These are phyloP conservation scores for Streblospio benedicti DNA, from an alignment of 1,140 invertebrate species.

Conservation along the genomic window DNA sequence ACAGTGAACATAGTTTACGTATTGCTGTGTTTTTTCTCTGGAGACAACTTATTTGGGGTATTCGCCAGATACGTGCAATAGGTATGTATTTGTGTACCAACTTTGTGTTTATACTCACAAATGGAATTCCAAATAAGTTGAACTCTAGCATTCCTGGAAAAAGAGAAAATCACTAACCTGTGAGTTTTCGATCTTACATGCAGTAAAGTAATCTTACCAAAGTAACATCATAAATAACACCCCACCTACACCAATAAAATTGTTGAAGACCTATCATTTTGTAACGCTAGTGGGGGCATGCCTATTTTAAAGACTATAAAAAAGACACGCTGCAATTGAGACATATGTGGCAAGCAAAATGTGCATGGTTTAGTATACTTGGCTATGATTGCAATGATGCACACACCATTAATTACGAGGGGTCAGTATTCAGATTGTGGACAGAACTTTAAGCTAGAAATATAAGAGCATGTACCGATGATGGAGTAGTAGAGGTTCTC, in stretches of 20 bases:
- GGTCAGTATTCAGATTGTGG: too few species aligned
- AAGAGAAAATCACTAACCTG: too few species aligned
- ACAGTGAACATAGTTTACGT: neutral
- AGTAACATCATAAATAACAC: neutral
- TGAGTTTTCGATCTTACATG: too few species aligned
- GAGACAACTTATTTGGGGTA: neutral
- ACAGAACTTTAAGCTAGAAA: too few species aligned
- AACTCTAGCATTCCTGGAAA: constrained; percentile 35
- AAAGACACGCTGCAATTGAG: neutral
- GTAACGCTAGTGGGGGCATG: neutral
- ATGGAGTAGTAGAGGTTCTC: constrained; percentile 7
- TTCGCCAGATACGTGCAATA: neutral
- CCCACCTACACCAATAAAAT: neutral
- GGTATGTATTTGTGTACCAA: neutral
- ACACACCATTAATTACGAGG: too few species aligned
- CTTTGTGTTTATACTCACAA: constrained; percentile 19
- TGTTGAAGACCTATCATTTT: neutral
- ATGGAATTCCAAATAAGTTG: constrained; percentile 33
- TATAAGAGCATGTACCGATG: too few species aligned
- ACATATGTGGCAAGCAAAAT: too few species aligned
- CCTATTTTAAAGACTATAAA: neutral
- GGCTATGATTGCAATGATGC: too few species aligned
- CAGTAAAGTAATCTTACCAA: too few species aligned
- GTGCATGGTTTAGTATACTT: too few species aligned
- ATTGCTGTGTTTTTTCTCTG: neutral